These are phyloP conservation scores for Melieria omissa DNA, from an alignment of 2,888 invertebrate species.

Conservation along the genomic window DNA sequence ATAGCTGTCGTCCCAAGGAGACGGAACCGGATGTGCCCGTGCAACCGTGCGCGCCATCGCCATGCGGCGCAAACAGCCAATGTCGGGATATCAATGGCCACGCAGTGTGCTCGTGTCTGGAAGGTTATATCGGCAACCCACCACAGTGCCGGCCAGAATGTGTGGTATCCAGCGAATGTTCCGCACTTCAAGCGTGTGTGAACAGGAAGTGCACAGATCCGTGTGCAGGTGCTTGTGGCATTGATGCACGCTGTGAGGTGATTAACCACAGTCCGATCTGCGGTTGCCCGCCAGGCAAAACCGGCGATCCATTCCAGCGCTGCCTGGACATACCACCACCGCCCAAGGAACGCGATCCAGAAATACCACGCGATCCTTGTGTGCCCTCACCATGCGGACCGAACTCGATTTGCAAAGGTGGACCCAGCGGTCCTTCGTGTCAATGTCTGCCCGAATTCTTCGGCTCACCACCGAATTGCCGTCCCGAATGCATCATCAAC, in stretches of 20 bases:
- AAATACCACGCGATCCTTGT: conserved; percentile 72
- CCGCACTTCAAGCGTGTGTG: conserved; percentile 73
- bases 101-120: conserved; percentile 78
- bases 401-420: conserved; percentile 77
- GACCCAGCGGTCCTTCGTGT: conserved; percentile 77
- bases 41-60: conserved; percentile 70
- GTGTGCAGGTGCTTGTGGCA: conserved; percentile 78
- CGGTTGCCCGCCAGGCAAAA: conserved; percentile 72
- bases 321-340: conserved; percentile 72
- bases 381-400: conserved; percentile 85
- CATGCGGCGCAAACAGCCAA: conserved; percentile 74
- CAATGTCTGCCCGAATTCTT: conserved; percentile 81
- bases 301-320: conserved; percentile 83
- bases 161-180: conserved; percentile 75
- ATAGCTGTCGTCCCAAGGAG: conserved; percentile 67
- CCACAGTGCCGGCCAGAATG: conserved; percentile 78
- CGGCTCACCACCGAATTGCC: conserved; percentile 83
- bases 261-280: conserved; percentile 79
- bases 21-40: conserved; percentile 48
- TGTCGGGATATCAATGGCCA: conserved; percentile 71
- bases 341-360: conserved; percentile 58
- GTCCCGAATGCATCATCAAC: conserved; percentile 85
- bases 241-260: conserved; percentile 76
- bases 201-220: conserved; percentile 79
- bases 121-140: conserved; percentile 76